Evolutionary conservation across 2,113 vertebrate species (phyloP).

Genomic region (Chaetorhynchus papuensis): DNA sequence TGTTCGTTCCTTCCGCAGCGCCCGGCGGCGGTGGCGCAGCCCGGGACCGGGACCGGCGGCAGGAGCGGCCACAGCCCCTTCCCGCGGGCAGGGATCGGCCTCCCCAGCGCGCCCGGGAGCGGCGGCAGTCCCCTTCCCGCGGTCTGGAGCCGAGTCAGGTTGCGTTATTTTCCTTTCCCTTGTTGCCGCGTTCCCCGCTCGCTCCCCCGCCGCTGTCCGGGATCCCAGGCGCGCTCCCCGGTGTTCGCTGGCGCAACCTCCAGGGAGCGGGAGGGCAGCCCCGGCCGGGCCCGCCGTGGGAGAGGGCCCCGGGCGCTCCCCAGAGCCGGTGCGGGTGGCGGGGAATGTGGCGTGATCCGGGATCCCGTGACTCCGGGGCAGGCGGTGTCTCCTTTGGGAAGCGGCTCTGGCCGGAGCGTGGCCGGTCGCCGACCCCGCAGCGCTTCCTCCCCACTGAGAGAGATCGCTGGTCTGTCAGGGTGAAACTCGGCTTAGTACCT

Average conservation of each 20-base stretch:
- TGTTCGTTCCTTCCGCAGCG: conserved; percentile 6
- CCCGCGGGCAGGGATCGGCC: neutral
- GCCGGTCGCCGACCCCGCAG: neutral
- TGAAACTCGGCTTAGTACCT: neutral
- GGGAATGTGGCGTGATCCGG: neutral
- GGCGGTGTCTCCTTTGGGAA: conserved; percentile 16
- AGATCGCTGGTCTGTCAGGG: neutral
- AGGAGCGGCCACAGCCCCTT: neutral
- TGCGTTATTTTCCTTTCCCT: neutral
- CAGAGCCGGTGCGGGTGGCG: neutral
- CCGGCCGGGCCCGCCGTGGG: neutral
- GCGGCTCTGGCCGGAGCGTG: neutral
- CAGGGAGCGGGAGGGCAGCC: neutral
- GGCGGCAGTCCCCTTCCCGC: neutral
- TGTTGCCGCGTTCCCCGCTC: neutral
- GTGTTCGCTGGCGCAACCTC: neutral
- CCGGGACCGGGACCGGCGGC: neutral
- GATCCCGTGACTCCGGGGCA: conserved; percentile 55
- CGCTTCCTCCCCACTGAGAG: neutral
- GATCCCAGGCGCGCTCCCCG: neutral
- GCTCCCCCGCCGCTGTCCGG: neutral
- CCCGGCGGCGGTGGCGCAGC: neutral
- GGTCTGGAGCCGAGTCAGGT: neutral
- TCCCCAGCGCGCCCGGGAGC: neutral
- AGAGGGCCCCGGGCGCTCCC: neutral